Evolutionary conservation across 1,140 invertebrate species (phyloP).

Genomic region (Plodia interpunctella): DNA sequence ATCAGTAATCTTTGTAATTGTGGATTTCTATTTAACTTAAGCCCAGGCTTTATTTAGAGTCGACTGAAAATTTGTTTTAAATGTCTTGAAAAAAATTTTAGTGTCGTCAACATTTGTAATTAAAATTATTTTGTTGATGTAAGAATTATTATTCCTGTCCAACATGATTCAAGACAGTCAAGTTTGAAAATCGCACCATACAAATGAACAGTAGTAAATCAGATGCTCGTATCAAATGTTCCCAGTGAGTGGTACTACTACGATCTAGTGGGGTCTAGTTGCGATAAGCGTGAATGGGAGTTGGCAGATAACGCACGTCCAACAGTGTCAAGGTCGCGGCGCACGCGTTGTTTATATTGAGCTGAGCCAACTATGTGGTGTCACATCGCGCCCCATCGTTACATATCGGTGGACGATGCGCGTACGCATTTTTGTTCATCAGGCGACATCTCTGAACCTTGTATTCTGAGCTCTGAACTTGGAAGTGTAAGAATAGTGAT

Average conservation of each 20-base stretch:
- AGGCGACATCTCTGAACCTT: background rate
- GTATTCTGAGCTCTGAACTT: too few relatives aligned
- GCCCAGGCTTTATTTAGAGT: too few relatives aligned
- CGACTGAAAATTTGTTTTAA: too few relatives aligned
- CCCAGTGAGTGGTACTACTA: background rate
- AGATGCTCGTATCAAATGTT: background rate
- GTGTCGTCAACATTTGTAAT: background rate
- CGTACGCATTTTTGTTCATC: constrained; percentile 6
- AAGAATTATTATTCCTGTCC: too few relatives aligned
- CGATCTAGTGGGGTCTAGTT: background rate
- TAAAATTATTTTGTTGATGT: too few relatives aligned
- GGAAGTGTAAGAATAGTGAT: background rate
- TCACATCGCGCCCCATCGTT: constrained; percentile 4
- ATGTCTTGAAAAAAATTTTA: too few relatives aligned
- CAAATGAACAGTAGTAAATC: background rate
- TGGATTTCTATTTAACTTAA: background rate
- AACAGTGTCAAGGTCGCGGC: constrained; percentile 50
- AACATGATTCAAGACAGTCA: too few relatives aligned
- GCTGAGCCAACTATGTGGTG: constrained; percentile 27
- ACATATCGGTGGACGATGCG: constrained; percentile 1
- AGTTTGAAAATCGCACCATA: background rate
- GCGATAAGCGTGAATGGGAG: constrained; percentile 47
- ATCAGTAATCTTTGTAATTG: background rate
- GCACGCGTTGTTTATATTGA: constrained; percentile 14
- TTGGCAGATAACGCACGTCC: constrained; percentile 47